Percentiles rank a stretch among this genome's conserved stretches.
Conservation (phyloP, 2,888 invertebrate genomes). For the Ormyrus thymus region DNA sequence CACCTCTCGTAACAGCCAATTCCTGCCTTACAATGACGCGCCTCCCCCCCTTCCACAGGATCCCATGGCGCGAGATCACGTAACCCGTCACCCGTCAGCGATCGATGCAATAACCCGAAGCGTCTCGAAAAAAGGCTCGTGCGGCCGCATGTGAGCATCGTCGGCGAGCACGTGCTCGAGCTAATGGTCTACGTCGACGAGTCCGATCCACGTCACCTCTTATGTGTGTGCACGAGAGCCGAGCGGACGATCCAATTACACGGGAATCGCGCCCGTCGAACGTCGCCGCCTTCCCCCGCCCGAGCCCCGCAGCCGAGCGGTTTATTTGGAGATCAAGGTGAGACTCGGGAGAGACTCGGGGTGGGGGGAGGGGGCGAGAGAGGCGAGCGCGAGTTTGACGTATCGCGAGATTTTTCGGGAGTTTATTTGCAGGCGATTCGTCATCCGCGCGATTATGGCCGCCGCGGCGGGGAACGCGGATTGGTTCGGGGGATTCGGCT, state of each 20-base stretch:
- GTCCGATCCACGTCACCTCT: background rate
- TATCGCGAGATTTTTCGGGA: background rate
- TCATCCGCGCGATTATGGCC: background rate
- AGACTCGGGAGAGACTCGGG: background rate
- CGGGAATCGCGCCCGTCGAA: conserved; percentile 1
- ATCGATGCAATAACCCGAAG: background rate
- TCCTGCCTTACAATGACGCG: no score
- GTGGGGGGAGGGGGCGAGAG: no score
- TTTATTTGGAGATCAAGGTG: conserved; percentile 49
- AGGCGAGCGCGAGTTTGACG: no score
- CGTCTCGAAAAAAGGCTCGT: background rate
- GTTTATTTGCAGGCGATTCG: background rate
- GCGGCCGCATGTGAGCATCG: background rate
- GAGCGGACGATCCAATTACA: conserved; percentile 31
- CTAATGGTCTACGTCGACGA: background rate
- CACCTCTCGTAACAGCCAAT: no score
- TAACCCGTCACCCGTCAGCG: background rate
- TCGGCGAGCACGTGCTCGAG: background rate
- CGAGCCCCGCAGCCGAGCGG: background rate
- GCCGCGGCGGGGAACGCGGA: no score
- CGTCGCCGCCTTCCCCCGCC: background rate
- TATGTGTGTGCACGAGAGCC: background rate
- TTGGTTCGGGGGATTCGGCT: no score
- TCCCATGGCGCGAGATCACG: no score
- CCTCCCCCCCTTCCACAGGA: no score